Percentiles rank a stretch among this genome's conserved stretches.
Evolutionary conservation across 2,888 invertebrate species (phyloP).

Genomic region (Incurvaria masculella): DNA sequence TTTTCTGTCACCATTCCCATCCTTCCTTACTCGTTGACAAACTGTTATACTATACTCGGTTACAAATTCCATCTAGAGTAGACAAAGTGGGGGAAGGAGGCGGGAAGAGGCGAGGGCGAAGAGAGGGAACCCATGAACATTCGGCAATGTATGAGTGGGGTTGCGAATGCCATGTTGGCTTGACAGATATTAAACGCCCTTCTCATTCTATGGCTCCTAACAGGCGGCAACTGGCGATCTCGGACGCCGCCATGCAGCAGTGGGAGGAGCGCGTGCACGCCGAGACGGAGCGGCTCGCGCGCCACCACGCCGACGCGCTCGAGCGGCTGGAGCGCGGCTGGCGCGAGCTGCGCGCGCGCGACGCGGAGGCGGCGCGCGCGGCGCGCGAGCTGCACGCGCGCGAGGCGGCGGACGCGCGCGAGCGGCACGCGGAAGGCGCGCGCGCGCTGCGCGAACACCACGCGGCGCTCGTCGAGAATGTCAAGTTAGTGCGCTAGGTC

Average conservation of each 20-base stretch:
- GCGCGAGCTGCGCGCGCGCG: conserved; percentile 42
- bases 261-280: conserved; percentile 59
- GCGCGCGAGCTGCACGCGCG: conserved; percentile 44
- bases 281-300: conserved; percentile 51
- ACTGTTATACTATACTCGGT: no score
- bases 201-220: no score
- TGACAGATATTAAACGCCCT: conserved; percentile 5
- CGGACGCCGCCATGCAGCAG: conserved; percentile 54
- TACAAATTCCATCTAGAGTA: no score
- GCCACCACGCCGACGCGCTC: conserved; percentile 50
- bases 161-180: neutral
- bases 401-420: conserved; percentile 39
- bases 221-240: conserved; percentile 56
- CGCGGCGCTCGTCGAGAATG: conserved; percentile 52
- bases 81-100: no score
- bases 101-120: no score
- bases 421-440: conserved; percentile 47
- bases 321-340: conserved; percentile 53
- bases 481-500: conserved; percentile 51
- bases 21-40: no score
- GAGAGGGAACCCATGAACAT: neutral
- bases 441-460: conserved; percentile 48
- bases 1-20: no score
- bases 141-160: no score
- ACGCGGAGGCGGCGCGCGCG: conserved; percentile 46